Percentiles rank a stretch among this genome's conserved stretches.
Evolutionary conservation across 2,797 vertebrate genomes (phyloP).

Genomic region (Eleutherodactylus coqui): DNA sequence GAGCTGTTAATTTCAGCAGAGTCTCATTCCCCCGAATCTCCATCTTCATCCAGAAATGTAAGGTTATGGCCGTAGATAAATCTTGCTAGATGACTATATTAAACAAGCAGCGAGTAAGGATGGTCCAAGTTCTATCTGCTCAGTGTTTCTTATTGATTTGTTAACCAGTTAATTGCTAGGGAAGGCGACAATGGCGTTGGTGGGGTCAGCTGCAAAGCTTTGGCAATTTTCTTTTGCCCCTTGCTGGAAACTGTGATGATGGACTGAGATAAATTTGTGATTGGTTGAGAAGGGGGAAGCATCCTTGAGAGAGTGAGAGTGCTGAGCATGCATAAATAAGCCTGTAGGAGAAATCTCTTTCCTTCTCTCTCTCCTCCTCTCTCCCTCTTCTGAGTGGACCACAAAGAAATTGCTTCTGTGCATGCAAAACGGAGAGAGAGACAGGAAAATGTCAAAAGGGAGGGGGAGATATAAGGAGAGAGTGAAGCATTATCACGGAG

Average conservation of each 20-base stretch:
- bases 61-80: neutral
- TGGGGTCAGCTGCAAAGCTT: neutral
- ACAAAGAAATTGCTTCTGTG: slow-evolving; percentile 56
- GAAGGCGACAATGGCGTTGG: neutral
- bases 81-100: neutral
- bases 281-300: slow-evolving; percentile 58
- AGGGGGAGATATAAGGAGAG: slow-evolving; percentile 55
- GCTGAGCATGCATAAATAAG: slow-evolving; percentile 69
- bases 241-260: slow-evolving; percentile 47
- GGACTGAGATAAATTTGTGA: slow-evolving; percentile 60
- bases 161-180: slow-evolving; percentile 35
- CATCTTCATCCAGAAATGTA: neutral
- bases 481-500: slow-evolving; percentile 58
- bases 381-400: slow-evolving; percentile 63
- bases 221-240: neutral
- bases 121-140: neutral
- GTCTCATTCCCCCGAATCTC: neutral
- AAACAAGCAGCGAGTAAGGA: slow-evolving; percentile 1
- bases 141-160: slow-evolving; percentile 32
- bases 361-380: slow-evolving; percentile 22
- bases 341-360: slow-evolving; percentile 57
- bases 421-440: slow-evolving; percentile 49
- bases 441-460: slow-evolving; percentile 52
- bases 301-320: slow-evolving; percentile 60
- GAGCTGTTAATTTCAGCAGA: neutral